phyloP scores from a whole-genome alignment of 2,113 vertebrate genomes.

The Mormyrus iriodes region DNA sequence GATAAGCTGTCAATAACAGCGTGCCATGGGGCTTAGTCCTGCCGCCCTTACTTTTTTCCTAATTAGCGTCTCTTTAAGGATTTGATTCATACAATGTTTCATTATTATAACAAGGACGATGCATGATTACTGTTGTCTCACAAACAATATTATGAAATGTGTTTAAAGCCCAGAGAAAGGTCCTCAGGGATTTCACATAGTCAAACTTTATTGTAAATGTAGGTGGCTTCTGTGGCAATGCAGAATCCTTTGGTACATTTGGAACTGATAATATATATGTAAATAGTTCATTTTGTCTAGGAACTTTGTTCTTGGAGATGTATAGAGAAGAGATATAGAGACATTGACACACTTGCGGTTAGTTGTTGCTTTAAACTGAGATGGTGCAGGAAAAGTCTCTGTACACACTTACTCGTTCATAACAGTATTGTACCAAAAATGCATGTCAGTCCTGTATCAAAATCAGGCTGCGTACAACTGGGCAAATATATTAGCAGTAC shows the following conservation, averaged over 20 bases:
- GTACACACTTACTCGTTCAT: neutral
- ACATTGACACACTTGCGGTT: neutral
- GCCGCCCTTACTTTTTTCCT: neutral
- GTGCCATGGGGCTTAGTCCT: neutral
- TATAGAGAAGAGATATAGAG: neutral
- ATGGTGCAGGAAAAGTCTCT: neutral
- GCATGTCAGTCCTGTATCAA: neutral
- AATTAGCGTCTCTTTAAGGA: neutral
- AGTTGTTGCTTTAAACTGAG: neutral
- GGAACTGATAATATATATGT: neutral
- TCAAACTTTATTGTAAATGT: neutral
- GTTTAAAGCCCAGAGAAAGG: neutral
- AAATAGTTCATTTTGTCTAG: neutral
- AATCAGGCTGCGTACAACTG: neutral
- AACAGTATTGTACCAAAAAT: neutral
- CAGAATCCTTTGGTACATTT: no score
- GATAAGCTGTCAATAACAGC: neutral
- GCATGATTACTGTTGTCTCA: neutral
- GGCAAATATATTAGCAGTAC: neutral
- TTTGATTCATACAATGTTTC: neutral
- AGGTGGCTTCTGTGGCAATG: neutral
- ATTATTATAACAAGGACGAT: neutral
- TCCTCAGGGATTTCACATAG: neutral
- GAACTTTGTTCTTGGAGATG: neutral
- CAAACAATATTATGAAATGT: neutral